Evolutionary conservation across 2,113 vertebrate species (phyloP).

Genomic region (Onychostoma macrolepis): DNA sequence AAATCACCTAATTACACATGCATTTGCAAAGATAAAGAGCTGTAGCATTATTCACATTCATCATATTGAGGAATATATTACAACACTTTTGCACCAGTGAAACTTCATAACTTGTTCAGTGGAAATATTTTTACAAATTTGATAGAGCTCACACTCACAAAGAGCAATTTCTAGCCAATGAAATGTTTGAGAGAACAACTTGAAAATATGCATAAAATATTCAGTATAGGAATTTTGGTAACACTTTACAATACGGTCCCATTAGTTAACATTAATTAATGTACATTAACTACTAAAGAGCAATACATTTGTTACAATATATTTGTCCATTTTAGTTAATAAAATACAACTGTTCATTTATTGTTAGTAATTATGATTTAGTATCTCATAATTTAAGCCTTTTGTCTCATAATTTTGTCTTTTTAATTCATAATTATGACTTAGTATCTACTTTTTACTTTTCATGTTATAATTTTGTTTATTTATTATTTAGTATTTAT

Average conservation of each 20-base stretch:
- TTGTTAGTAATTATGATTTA: background rate
- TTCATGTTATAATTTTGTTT: too few species aligned
- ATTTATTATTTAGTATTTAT: too few species aligned
- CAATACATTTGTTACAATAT: background rate
- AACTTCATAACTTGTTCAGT: background rate
- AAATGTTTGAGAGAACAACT: background rate
- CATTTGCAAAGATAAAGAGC: background rate
- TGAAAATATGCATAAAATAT: background rate
- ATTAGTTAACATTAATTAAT: background rate
- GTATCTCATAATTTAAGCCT: background rate
- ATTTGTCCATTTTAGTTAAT: background rate
- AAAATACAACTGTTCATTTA: background rate
- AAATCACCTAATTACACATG: background rate
- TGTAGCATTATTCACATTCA: background rate
- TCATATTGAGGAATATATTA: background rate
- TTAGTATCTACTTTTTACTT: background rate
- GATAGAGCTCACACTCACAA: background rate
- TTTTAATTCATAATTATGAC: background rate
- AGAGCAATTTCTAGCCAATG: background rate
- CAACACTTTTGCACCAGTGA: background rate
- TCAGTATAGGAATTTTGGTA: background rate
- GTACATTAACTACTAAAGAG: background rate
- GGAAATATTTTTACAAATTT: background rate
- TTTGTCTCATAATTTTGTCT: background rate
- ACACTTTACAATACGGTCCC: background rate